Base-by-base conservation (phyloP, 1,140 invertebrate genomes). In the Drosophila punjabiensis region DNA sequence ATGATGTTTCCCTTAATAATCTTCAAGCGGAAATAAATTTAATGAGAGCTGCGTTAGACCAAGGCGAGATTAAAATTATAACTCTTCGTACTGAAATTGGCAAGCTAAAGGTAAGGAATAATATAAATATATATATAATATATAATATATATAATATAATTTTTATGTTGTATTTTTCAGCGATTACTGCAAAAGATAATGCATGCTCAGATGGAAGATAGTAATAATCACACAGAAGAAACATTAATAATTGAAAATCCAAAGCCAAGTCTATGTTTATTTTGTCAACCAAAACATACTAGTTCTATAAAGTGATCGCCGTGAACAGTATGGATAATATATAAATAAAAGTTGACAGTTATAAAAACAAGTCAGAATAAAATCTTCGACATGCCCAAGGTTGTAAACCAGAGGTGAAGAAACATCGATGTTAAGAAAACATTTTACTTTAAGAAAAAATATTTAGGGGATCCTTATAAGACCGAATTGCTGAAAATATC, bases 61-160 rank as follows among this genome's bases (percentile, higher is more conserved):
- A 55, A 37, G 79, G 61, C 0, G 79, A 81, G 33, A 81, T 67
- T 7, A 81, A 81, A 82, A 81, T 81, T 20, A 65, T 81, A 71
- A 71, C 68, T 33, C 65, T 81, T 5, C 73, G 79, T 28, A 70
- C 71, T 39, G 79, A 81, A 65, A 70, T 81, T 35, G 59, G 61
- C 32, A 81, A 81, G 76, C 35, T 81, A 24, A 81, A 71, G 73
- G 79, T 75, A 81, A 65, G 37, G 24, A 39, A 24, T 43, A 5
- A 24, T 24, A 24, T 24, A 24, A 24, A 24, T 24, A 24, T 24
- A 24, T 24, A 24, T 24, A 24, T 24, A 24, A 24, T 24, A 24
- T 24, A 24, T 24, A 24, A 24, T 24, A 24, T 24, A 24, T 24
- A 24, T 24, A 39, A 24, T 43, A 5, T 47, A 18, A 48, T 24